phyloP scores from a whole-genome alignment of 2,797 vertebrate genomes.

The Syndactyla subalaris region DNA sequence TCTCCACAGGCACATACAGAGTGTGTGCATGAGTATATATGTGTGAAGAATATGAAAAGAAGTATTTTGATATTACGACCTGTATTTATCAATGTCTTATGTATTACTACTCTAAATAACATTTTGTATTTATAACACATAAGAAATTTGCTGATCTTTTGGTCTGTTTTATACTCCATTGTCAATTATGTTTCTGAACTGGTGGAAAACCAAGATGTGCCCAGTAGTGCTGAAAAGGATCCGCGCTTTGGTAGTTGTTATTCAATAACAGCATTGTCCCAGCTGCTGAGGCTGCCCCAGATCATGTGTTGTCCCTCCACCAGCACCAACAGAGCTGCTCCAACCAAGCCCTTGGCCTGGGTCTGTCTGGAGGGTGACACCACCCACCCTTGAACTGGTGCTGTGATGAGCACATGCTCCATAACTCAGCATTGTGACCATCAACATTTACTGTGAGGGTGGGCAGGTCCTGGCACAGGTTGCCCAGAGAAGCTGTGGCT shows the following conservation, averaged over 20 bases:
- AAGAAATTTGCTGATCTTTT: background rate
- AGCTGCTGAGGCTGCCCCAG: background rate
- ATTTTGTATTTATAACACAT: background rate
- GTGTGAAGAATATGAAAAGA: background rate
- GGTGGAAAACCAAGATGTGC: background rate
- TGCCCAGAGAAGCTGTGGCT: background rate
- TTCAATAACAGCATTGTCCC: background rate
- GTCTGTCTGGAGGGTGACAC: background rate
- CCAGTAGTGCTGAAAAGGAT: background rate
- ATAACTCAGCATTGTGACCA: fast-evolving
- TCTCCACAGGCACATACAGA: background rate
- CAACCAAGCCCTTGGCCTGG: background rate
- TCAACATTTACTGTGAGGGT: background rate
- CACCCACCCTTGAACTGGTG: fast-evolving
- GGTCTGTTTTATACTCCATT: background rate
- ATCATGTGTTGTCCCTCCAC: fast-evolving
- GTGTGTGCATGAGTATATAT: background rate
- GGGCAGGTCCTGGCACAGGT: background rate
- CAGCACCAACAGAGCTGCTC: background rate
- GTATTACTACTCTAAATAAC: background rate
- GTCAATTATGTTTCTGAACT: background rate
- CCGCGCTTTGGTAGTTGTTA: background rate
- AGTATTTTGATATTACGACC: background rate
- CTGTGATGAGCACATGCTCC: fast-evolving
- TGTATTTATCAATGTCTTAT: background rate